phyloP scores from a whole-genome alignment of 2,888 invertebrate species.

The Brassicogethes aeneus region DNA sequence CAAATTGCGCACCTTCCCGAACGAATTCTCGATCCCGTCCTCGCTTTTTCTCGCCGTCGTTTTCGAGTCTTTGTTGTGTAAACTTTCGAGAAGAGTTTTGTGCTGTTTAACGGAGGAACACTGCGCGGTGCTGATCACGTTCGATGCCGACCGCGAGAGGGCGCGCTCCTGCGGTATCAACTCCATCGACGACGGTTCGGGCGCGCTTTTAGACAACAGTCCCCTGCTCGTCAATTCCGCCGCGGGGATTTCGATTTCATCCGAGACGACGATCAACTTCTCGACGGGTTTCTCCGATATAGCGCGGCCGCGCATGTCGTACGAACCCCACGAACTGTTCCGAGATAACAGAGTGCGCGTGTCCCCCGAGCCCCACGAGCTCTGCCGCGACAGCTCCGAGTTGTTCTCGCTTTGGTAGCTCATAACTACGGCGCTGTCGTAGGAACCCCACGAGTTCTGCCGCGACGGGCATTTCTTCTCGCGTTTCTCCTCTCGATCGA shows the following conservation, averaged over 20 bases:
- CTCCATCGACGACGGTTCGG: slow-evolving; percentile 46
- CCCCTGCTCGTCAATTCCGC: slow-evolving; percentile 38
- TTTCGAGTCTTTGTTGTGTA: slow-evolving; percentile 36
- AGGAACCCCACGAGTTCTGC: slow-evolving; percentile 70
- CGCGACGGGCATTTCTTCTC: slow-evolving; percentile 51
- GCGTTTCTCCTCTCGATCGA: slow-evolving; percentile 56
- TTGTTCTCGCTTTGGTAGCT: slow-evolving; percentile 43
- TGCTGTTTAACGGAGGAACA: slow-evolving; percentile 48
- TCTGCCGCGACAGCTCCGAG: slow-evolving; percentile 65
- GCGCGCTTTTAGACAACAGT: slow-evolving; percentile 53
- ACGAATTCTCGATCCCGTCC: slow-evolving; percentile 32
- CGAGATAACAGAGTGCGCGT: slow-evolving; percentile 54
- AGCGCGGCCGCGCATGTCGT: slow-evolving; percentile 47
- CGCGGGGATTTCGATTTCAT: slow-evolving; percentile 43
- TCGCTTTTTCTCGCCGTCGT: slow-evolving; percentile 34
- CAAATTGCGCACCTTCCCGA: slow-evolving; percentile 75
- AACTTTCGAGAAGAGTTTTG: slow-evolving; percentile 44
- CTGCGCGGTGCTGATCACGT: slow-evolving; percentile 40
- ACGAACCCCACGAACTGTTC: slow-evolving; percentile 65
- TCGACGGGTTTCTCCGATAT: too few species aligned
- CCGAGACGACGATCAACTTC: slow-evolving; percentile 51
- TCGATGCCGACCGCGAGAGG: slow-evolving; percentile 35
- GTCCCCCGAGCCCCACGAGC: slow-evolving; percentile 77
- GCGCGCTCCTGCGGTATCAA: slow-evolving; percentile 29
- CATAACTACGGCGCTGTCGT: slow-evolving; percentile 67